A percentile compares a stretch with the other conserved stretches of the same genome.
These are phyloP conservation scores for Mallotus villosus DNA, from an alignment of 2,797 vertebrate species.

Conservation along the genomic window DNA sequence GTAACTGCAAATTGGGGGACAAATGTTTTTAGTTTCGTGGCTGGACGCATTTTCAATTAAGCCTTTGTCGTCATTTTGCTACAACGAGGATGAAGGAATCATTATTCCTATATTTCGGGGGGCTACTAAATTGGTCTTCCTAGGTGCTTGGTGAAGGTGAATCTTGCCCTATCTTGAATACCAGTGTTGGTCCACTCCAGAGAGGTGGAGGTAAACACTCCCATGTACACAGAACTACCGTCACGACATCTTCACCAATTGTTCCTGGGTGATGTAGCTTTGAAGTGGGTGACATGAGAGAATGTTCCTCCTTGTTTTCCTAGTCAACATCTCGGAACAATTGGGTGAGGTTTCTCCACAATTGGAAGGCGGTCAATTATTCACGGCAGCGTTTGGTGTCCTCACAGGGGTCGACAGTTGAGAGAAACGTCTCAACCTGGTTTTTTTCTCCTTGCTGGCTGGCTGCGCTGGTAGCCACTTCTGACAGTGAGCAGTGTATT, in stretches of 20 bases:
- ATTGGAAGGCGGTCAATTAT: constrained; percentile 4
- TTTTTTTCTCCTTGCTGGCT: neutral
- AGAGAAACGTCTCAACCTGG: neutral
- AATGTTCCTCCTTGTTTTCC: constrained; percentile 62
- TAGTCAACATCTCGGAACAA: constrained; percentile 75
- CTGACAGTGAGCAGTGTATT: neutral
- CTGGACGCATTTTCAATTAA: neutral
- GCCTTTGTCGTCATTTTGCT: neutral
- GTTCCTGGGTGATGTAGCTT: constrained; percentile 68
- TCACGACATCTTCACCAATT: constrained; percentile 69
- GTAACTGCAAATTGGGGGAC: neutral
- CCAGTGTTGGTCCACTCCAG: constrained; percentile 64
- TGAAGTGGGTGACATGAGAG: constrained; percentile 59
- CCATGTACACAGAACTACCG: constrained; percentile 62
- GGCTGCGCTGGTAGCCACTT: neutral
- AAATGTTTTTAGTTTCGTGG: neutral
- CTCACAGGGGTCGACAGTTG: neutral
- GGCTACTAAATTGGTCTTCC: neutral
- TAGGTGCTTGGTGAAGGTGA: neutral
- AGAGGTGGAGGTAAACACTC: constrained; percentile 73
- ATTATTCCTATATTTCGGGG: neutral
- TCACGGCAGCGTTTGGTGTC: constrained; percentile 10
- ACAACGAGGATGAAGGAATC: neutral
- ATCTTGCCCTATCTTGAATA: constrained; percentile 63
- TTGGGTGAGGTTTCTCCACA: constrained; percentile 51